Evolutionary conservation across 2,797 vertebrate species (phyloP).

Genomic region (Alfaro cultratus): DNA sequence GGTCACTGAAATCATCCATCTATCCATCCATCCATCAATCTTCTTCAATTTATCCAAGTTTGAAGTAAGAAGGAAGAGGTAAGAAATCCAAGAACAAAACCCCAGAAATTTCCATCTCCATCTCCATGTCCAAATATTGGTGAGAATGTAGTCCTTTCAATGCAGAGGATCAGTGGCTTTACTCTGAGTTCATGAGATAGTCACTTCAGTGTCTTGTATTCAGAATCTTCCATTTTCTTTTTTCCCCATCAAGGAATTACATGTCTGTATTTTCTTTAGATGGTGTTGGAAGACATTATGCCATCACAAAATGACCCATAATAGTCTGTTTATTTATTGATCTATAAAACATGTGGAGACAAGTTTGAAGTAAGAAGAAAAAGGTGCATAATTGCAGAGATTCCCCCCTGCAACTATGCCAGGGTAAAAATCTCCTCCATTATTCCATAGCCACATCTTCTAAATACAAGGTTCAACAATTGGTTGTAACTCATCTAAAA

Average conservation of each 20-base stretch:
- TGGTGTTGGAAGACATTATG: background rate
- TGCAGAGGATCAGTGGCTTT: background rate
- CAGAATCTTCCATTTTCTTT: background rate
- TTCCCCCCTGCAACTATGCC: background rate
- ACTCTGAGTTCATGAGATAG: background rate
- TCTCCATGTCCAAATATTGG: background rate
- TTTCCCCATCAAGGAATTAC: background rate
- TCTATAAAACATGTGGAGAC: background rate
- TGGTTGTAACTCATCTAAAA: background rate
- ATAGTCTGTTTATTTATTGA: background rate
- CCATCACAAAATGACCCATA: background rate
- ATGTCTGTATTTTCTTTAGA: background rate
- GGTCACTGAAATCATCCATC: constrained; percentile 33
- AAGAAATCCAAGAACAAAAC: background rate
- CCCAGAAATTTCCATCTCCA: background rate
- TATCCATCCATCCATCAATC: background rate
- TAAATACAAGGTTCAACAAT: background rate
- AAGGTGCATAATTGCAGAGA: background rate
- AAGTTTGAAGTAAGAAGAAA: background rate
- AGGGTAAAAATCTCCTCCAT: background rate
- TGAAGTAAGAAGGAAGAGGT: background rate
- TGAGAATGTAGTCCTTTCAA: background rate
- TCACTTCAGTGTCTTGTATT: background rate
- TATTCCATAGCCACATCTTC: background rate
- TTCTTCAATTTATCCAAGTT: background rate